Evolutionary conservation across 1,140 invertebrate species (phyloP), one percentile per base, ranked within the genome.

Genomic region (Chionoecetes opilio): DNA sequence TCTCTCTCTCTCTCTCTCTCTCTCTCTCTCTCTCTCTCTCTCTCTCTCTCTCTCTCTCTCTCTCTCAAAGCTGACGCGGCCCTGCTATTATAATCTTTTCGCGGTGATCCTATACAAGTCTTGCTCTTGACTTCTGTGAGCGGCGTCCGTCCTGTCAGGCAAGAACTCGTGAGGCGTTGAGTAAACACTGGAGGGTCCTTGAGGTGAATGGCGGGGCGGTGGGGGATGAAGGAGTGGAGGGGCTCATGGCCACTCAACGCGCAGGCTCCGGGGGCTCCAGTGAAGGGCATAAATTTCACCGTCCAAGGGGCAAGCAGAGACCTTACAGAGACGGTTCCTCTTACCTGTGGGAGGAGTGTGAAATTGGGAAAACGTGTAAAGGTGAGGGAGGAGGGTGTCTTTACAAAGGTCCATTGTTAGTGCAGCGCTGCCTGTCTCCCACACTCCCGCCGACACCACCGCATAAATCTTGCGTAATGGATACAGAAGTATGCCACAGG

Each of bases 161-260:
- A 37, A 35, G 82, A 92, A 92, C 91, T 46, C 14, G 29, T 34
- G 91, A 82, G 84, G 26, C 32, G 92, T 34, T 93, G 82, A 93
- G 82, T 41, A 93, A 93, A 93, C 92, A 93, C 91, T 93, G 85
- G 26, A 93, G 92, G 31, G 82, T 85, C 14, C 92, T 93, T 21
- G 84, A 41, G 41, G 92, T 38, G 92, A 93, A 41, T 84, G 82
- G 82, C 26, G 31, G 37, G 0, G 17, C 53, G 46, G 31, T 3
- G 53, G 63, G 2, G 6, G 31, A 53, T 14, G 35, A 82, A 0
- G 2, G 90, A 34, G 17, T n/a, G 89, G 38, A 91, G 89, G 89
- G n/a, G 41, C 21, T 0, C n/a, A 29, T 8, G 6, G 37, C 11
- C 37, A 14, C 2, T 35, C 85, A 3, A 3, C 32, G 21, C 32